Evolutionary conservation across 2,113 vertebrate species (phyloP), one percentile per base, ranked within the genome.

Genomic region (Dascyllus trimaculatus): DNA sequence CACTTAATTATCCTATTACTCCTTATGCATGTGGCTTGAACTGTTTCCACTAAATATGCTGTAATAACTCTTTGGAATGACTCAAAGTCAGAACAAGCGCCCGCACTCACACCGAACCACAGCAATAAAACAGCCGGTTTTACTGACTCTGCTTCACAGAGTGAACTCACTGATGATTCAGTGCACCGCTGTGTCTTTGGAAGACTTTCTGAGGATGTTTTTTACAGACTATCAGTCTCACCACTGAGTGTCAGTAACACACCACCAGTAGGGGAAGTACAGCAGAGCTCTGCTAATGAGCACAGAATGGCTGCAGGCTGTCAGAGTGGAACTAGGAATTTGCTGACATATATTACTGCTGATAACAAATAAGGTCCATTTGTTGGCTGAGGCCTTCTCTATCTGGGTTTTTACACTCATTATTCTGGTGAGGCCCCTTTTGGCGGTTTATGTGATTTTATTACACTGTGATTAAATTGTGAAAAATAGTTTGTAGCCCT

Each of bases 201-300:
- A 79, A 65, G 66, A 75, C 72, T 48, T 59, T 61, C 14, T 14
- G 26, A 72, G 26, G 18, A 45, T 68, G 15, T 13, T 45, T 60
- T 46, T 61, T n/a, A 32, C 24, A 53, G 13, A 24, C 1, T 9
- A 22, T 45, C 52, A 11, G 22, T 82, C 45, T 81, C 58, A 84
- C 90, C 91, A 91, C 89, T 78, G 66, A 49, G 86, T 89, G 90
- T 85, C 89, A 85, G 85, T 82, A 86, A 80, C 29, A 57, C 77
- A 79, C 87, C 72, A n/a, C 13, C 1, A 7, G 21, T 4, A 19
- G 32, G 25, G 8, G 49, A 25, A 45, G 15, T 4, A 7, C 48
- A 40, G 73, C 66, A 58, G 74, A 61, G 59, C 74, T 68, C 40
- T 1, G 53, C 52, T 48, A 19, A 21, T 21, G 4, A 56, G 46